phyloP scores from a whole-genome alignment of 2,888 invertebrate species.

The Polyploca ridens region DNA sequence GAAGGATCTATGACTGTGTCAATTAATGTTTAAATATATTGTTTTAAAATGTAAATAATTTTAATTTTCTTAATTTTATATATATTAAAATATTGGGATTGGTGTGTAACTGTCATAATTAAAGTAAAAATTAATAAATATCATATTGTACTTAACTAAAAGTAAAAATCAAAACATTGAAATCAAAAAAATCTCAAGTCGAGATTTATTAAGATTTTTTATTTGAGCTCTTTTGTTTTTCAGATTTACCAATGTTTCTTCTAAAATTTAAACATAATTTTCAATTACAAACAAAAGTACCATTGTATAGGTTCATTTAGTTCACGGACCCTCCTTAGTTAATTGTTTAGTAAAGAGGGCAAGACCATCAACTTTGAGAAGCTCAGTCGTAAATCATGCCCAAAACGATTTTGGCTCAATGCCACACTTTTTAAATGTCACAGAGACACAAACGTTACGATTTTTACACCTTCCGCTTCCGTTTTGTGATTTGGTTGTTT shows the following conservation, averaged over 20 bases:
- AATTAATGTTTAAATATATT: too few species aligned
- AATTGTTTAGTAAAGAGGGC: not conserved
- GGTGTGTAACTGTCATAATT: too few species aligned
- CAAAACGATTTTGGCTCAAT: conserved; percentile 39
- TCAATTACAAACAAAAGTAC: not conserved
- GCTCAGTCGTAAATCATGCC: conserved; percentile 22
- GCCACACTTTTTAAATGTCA: conserved; percentile 37
- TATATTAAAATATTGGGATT: too few species aligned
- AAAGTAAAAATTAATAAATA: too few species aligned
- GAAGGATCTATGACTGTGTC: too few species aligned
- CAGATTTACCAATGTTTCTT: not conserved
- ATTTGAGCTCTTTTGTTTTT: too few species aligned
- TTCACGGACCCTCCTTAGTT: not conserved
- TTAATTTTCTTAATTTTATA: too few species aligned
- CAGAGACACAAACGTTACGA: conserved; percentile 39
- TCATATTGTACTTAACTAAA: too few species aligned
- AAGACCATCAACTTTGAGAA: conserved; percentile 15
- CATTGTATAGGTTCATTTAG: not conserved
- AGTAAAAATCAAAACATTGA: too few species aligned
- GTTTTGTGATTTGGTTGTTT: conserved; percentile 45
- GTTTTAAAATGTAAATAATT: too few species aligned
- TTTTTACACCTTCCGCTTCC: conserved; percentile 57
- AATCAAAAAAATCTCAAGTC: too few species aligned
- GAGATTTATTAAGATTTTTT: too few species aligned
- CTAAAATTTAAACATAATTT: not conserved